Base-by-base conservation (phyloP, 2,888 invertebrate genomes). In the Erebia aethiops region DNA sequence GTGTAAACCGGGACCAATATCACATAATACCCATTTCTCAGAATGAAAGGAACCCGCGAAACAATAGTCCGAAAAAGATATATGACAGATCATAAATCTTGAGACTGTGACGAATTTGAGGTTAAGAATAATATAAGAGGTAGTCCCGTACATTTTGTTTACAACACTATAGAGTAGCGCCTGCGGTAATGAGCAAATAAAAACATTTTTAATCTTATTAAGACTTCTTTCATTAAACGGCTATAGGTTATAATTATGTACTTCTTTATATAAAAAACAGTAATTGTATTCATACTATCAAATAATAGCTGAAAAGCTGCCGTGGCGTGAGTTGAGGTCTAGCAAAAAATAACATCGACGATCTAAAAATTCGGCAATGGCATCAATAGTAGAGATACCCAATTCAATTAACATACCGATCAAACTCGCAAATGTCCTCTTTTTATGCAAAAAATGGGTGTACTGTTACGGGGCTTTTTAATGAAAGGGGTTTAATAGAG, bases 1-100 rank as follows among this genome's bases (percentile, higher is more conserved):
- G 89, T 84, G 93, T 93, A 88, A 91, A 91, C 87, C 90, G 89
- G 90, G 88, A 90, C 80, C 86, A 81, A 83, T 86, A 87, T 87
- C 88, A 74, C 70, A 68, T 74, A 84, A 83, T 82, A 78, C 77
- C 77, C 79, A 80, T 79, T 92, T 91, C 90, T 85, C 66, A 81
- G 91, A 91, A 92, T 78, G 75, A 87, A 86, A 86, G 87, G 87
- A 80, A 84, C 83, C 79, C 79, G 69, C 75, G 82, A 82, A 84
- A 91, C 89, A 91, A 92, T 87, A 82, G 83, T 78, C 80, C 78
- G 35, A 78, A 80, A 76, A 84, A 86, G 87, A 92, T 89, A 87
- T 89, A 91, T 89, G 86, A 82, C 84, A 74, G 76, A 78, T 81
- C 82, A 85, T 89, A 88, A 86, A 84, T 88, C 84, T 81, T 82